Evolutionary conservation across 2,888 invertebrate genomes (phyloP), one percentile per base, ranked within the genome.

Genomic region (Lasioglossum figueresi): DNA sequence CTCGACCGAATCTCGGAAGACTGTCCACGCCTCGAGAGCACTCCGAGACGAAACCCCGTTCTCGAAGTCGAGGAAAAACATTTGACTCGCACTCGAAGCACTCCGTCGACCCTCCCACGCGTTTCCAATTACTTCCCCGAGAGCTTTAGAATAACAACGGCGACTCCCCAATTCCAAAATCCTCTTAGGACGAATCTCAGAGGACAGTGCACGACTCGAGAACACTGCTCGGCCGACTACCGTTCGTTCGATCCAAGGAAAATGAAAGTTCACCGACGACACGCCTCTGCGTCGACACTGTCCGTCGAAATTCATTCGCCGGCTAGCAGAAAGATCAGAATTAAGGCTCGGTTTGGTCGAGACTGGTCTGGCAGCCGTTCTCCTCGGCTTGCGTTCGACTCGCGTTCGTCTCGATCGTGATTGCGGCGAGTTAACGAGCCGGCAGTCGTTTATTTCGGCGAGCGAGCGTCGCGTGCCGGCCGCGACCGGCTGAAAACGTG

Each of bases 401-500:
- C 23, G 23, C 5, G 16, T 31, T 63, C 27, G 31, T 5, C 27
- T 6, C n/a, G 76, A 76, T 80, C 70, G 80, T 27, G 66, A 76
- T 80, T 16, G 45, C 52, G 43, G 19, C 48, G 52, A 37, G 56
- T 45, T 80, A 76, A 78, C 34, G 52, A 66, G 56, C 52, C 40
- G n/a, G 12, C 23, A 34, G 34, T 43, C 66, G 19, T 76, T 68
- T 78, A 71, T 73, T 79, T 72, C 43, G 52, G 19, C 27, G 76
- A 23, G 37, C 66, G 3, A 45, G 68, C 27, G 43, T 43, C 73
- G 82, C 87, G 85, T 87, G 88, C 43, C 80, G 71, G 75, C 34
- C 37, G 66, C 27, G 37, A 43, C 70, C 40, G 52, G 77, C 84
- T 78, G 78, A 76, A 82, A 86, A 86, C 79, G 86, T 82, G 27